These are phyloP conservation scores for Chironomus striatipennis DNA, from an alignment of 1,140 invertebrate species.

Conservation along the genomic window DNA sequence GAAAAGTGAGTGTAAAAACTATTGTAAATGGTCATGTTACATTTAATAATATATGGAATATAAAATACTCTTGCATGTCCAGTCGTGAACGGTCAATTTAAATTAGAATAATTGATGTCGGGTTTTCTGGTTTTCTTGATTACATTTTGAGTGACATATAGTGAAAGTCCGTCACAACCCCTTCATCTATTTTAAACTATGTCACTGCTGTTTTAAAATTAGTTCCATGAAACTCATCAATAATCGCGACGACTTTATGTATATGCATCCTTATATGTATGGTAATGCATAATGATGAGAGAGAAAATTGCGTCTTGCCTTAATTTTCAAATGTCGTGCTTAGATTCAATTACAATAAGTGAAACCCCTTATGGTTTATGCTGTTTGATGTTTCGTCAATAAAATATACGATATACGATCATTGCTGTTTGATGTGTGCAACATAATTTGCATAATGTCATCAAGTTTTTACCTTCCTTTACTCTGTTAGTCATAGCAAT, in stretches of 20 bases:
- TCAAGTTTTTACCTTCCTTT: background rate
- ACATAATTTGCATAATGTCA: constrained; percentile 23
- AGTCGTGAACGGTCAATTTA: constrained; percentile 18
- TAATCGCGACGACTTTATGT: background rate
- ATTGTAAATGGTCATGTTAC: background rate
- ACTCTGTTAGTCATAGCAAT: background rate
- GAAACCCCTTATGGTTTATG: background rate
- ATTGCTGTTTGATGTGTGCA: background rate
- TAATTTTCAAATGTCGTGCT: constrained; percentile 20
- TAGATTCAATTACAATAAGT: constrained; percentile 14
- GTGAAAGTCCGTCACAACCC: background rate
- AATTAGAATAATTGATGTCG: constrained; percentile 22
- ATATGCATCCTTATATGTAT: background rate
- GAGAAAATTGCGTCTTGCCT: background rate
- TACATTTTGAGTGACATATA: background rate
- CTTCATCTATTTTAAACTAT: background rate
- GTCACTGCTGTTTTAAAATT: background rate
- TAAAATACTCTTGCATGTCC: constrained; percentile 1
- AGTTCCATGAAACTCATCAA: constrained; percentile 1
- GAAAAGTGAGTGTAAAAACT: no score
- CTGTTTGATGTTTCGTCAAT: background rate
- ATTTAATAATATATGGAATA: background rate
- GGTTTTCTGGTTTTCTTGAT: background rate
- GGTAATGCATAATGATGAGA: no score
- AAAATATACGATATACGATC: background rate